Percentiles rank a stretch among this genome's conserved stretches.
phyloP scores from a whole-genome alignment of 2,797 vertebrate species.

The Phyllotis vaccarum region DNA sequence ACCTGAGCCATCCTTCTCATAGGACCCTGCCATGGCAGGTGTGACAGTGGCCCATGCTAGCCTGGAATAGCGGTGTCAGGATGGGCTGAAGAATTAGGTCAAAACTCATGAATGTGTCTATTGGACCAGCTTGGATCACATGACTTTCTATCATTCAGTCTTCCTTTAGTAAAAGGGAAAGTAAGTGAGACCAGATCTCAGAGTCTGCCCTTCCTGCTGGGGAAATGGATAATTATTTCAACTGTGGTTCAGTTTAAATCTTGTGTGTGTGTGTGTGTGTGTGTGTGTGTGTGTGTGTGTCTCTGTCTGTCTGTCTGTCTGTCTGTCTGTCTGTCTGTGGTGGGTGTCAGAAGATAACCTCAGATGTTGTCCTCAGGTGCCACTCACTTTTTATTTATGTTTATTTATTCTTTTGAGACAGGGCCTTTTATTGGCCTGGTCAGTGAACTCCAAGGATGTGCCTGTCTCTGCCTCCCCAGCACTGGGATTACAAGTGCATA shows the following conservation, averaged over 20 bases:
- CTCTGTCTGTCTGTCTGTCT: neutral
- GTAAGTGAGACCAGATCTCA: neutral
- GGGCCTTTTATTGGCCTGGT: neutral
- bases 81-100: neutral
- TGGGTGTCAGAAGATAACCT: neutral
- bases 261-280: neutral
- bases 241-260: neutral
- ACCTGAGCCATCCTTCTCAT: neutral
- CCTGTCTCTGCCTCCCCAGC: neutral
- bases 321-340: neutral
- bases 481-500: neutral
- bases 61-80: neutral
- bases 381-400: neutral
- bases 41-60: neutral
- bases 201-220: neutral
- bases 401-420: neutral
- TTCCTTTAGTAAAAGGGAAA: neutral
- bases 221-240: slow-evolving; percentile 25
- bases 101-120: neutral
- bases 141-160: neutral
- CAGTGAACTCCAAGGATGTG: neutral
- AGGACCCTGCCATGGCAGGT: neutral
- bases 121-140: neutral
- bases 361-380: neutral
- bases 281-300: neutral